Base-by-base conservation (phyloP, 2,888 invertebrate genomes). In the Scaptomyza parva region DNA sequence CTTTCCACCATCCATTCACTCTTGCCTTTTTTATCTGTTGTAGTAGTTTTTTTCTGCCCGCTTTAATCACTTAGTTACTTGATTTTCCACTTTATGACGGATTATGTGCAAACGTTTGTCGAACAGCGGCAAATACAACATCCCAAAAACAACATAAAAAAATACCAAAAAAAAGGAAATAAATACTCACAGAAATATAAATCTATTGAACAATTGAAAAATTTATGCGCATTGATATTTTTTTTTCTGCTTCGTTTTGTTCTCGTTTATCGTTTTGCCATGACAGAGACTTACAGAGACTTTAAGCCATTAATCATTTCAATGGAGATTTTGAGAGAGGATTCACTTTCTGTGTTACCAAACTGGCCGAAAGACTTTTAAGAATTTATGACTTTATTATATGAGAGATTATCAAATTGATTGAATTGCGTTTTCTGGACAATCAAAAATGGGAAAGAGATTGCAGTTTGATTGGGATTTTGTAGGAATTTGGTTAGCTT, bases 41-140 rank as follows among this genome's bases (percentile, higher is more conserved):
- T 54, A 40, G 14, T 11, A 14, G 40, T 54, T 35, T 20, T 67
- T 48, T 48, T 61, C 45, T 60, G 71, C 47, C 57, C 47, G 58
- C 62, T 76, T 84, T 82, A 85, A 78, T 81, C 85, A 77, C 78
- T 85, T 82, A 62, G 78, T 79, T 86, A 83, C 80, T 86, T 78
- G 84, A 78, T 80, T 84, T 88, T 83, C 84, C 86, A 84, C 88
- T 88, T 86, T 83, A 72, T 84, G 84, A 88, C 70, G 78, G 86
- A 84, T 83, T 86, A 86, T 80, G 75, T 86, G 79, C 64, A 83
- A 84, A 84, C 86, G 73, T 69, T 87, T 70, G 76, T 54, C 47
- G 30, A 74, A 7, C 57, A 30, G 18, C 45, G 14, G 43, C 44
- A 26, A 26, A 26, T 39, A 41, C 20, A 28, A n/a, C n/a, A n/a